Percentiles rank a stretch among this genome's conserved stretches.
These are phyloP conservation scores for Engystomops pustulosus DNA, from an alignment of 2,113 vertebrate genomes.

Conservation along the genomic window DNA sequence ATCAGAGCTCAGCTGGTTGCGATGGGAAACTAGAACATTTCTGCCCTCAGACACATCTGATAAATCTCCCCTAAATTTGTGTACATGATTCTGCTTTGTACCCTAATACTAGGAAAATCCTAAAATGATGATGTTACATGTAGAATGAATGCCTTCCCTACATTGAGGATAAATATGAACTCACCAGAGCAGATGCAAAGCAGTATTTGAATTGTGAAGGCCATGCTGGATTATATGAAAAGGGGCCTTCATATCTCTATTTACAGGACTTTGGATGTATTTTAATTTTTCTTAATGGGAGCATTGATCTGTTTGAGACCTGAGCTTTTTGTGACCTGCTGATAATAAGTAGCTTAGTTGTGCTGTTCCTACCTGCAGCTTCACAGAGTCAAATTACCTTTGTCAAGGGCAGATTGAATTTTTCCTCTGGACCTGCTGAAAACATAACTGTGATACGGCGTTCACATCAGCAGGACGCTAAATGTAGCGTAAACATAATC, in stretches of 20 bases:
- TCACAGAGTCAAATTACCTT: slow-evolving; percentile 42
- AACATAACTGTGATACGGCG: slow-evolving; percentile 13
- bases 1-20: no score
- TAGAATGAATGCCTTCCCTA: not conserved
- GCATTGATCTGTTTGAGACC: slow-evolving; percentile 9
- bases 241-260: not conserved
- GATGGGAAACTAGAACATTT: no score
- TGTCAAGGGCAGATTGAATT: slow-evolving; percentile 42
- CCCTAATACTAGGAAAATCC: no score
- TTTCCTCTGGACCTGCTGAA: slow-evolving; percentile 18
- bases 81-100: no score
- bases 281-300: slow-evolving; percentile 1
- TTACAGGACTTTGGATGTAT: not conserved
- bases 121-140: not conserved
- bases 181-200: not conserved
- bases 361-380: slow-evolving; percentile 11
- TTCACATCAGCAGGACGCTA: slow-evolving; percentile 33
- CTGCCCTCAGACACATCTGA: no score
- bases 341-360: slow-evolving; percentile 28
- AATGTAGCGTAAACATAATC: slow-evolving; percentile 51
- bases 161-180: not conserved
- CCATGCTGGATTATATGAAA: no score
- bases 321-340: slow-evolving; percentile 16
- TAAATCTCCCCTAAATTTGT: no score
- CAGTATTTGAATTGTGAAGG: not conserved